Evolutionary conservation across 2,113 vertebrate species (phyloP).

Genomic region (Caretta caretta): DNA sequence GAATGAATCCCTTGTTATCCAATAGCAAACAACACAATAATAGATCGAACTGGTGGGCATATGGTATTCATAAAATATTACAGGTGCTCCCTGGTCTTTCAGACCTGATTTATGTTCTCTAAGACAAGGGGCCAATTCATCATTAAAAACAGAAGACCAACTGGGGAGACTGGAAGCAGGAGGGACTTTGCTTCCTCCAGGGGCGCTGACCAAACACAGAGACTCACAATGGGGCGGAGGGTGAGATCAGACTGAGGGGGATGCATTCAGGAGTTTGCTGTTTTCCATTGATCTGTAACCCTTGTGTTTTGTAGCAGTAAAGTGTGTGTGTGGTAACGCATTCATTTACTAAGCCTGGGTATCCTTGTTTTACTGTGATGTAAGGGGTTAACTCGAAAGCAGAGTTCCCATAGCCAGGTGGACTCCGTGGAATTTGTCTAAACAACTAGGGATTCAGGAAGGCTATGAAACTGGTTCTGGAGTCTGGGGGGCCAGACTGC

Average conservation of each 20-base stretch:
- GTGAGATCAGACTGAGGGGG: too few relatives aligned
- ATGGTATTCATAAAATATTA: not conserved
- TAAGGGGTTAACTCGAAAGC: not conserved
- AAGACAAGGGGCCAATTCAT: not conserved
- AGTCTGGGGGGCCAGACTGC: not conserved
- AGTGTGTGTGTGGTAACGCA: not conserved
- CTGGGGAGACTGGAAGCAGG: too few relatives aligned
- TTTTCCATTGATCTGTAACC: not conserved
- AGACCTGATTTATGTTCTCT: not conserved
- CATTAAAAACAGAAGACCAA: not conserved
- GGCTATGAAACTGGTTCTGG: not conserved
- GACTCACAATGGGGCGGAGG: too few relatives aligned
- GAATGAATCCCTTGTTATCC: not conserved
- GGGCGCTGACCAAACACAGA: too few relatives aligned
- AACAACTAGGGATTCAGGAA: not conserved
- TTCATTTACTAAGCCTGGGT: not conserved
- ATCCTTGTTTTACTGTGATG: not conserved
- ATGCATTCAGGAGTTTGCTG: not conserved
- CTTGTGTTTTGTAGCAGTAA: not conserved
- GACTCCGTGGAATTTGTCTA: not conserved
- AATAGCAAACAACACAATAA: too few relatives aligned
- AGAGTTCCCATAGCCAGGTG: not conserved
- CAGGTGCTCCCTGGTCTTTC: not conserved
- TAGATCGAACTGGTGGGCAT: too few relatives aligned
- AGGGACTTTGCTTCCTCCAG: too few relatives aligned